Base-by-base conservation (phyloP, 37 sponge, comb jelly and placozoan species). In the Mnemiopsis leidyi region DNA sequence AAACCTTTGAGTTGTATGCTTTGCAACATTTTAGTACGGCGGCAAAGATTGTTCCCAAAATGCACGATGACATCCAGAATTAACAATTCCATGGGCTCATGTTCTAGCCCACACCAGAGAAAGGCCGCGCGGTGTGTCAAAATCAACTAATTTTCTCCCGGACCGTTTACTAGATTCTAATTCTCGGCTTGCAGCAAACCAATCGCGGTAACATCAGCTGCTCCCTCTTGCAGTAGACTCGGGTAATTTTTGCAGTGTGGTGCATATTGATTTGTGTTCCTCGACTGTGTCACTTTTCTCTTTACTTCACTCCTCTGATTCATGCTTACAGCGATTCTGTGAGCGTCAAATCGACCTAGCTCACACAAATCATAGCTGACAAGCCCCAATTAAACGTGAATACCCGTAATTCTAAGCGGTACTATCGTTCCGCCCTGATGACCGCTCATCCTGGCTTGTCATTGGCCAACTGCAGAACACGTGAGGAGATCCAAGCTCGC, bases 21-120 rank as follows among this genome's bases (percentile, higher is more conserved):
- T 69, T 77, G 79, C 32, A 34, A 77, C 79, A 77, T 77, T 77
- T 77, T 85, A 39, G 35, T 18, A 32, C 90, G 90, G 90, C 90
- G 90, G 90, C 40, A 85, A 40, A 85, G 35, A 85, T 85, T 85
- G 90, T 39, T 85, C 61, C 90, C 39, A 38, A 85, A 85, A 85
- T 85, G 21, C 61, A 85, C 36, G 90, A 85, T 85, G 90, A 85
- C 90, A 85, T 40, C 26, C 30, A 23, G 18, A 85, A 85, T 85
- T 85, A 39, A 13, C 13, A 85, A 23, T 79, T 25, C 35, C 34
- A 77, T 32, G 32, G 79, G 20, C 79, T 31, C 32, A 48, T 48
- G 61, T 48, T 13, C 61, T 48, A 18, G 9, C 61, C 61, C 61
- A 18, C 61, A 48, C 61, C 61, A 48, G 61, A 48, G 61, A 48